Evolutionary conservation across 53 echinoderm and acorn worm species (phyloP).

Genomic region (Echinarachnius parma): DNA sequence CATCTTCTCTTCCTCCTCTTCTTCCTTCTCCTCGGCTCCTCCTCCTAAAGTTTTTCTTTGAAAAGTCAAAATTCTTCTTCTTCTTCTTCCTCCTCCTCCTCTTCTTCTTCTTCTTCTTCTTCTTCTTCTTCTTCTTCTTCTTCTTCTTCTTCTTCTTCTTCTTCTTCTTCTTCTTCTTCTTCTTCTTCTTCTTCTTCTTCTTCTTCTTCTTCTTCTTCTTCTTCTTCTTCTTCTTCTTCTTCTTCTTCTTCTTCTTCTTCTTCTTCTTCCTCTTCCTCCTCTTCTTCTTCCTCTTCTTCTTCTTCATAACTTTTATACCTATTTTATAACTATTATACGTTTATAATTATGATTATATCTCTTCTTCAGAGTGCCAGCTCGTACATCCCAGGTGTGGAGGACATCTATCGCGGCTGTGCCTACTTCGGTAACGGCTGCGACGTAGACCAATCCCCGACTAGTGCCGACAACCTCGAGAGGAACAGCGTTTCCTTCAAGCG

Average conservation of each 20-base stretch:
- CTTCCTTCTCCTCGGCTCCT: too few relatives aligned
- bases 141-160: too few relatives aligned
- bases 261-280: neutral
- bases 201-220: too few relatives aligned
- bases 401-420: slow-evolving; percentile 17
- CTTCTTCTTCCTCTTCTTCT: neutral
- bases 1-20: too few relatives aligned
- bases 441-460: neutral
- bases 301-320: neutral
- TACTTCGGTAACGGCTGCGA: slow-evolving; percentile 22
- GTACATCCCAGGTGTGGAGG: slow-evolving; percentile 17
- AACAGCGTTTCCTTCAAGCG: neutral
- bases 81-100: too few relatives aligned
- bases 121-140: too few relatives aligned
- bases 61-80: too few relatives aligned
- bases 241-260: neutral
- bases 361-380: neutral
- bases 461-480: neutral
- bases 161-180: too few relatives aligned
- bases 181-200: too few relatives aligned
- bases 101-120: too few relatives aligned
- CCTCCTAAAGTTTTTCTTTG: too few relatives aligned
- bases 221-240: neutral
- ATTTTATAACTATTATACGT: neutral
- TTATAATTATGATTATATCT: neutral